phyloP scores from a whole-genome alignment of 2,113 vertebrate genomes.

The Lepus europaeus region DNA sequence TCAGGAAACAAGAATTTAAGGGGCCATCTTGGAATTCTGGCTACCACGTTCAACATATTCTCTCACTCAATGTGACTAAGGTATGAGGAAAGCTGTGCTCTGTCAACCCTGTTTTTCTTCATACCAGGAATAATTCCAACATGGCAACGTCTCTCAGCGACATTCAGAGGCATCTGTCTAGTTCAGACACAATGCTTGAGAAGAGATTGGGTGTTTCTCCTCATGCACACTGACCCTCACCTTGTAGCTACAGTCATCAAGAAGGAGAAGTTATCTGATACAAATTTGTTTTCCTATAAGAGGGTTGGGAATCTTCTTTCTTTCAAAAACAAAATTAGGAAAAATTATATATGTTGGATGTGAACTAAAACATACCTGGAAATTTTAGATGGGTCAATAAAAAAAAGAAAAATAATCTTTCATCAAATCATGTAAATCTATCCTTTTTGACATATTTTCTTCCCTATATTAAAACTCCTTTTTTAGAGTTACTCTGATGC shows the following conservation, averaged over 20 bases:
- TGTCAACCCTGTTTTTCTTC: not conserved
- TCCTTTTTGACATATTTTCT: not conserved
- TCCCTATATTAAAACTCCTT: not conserved
- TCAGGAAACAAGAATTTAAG: not conserved
- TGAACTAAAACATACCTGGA: not conserved
- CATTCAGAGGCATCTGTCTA: not conserved
- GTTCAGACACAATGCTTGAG: not conserved
- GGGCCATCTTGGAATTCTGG: not conserved
- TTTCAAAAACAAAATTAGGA: not conserved
- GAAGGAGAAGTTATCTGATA: not conserved
- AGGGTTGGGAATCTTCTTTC: not conserved
- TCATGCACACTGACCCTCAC: not conserved
- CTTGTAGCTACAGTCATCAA: not conserved
- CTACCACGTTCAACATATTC: not conserved
- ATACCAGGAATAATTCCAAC: not conserved
- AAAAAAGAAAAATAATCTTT: constrained; percentile 7
- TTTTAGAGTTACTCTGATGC: not conserved
- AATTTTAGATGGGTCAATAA: not conserved
- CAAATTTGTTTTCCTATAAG: not conserved
- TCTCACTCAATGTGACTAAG: not conserved
- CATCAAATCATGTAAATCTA: not conserved
- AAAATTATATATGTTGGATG: not conserved
- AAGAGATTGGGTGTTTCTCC: not conserved
- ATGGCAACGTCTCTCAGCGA: not conserved
- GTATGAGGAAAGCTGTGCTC: not conserved